A percentile compares a stretch with the other conserved stretches of the same genome.
Conservation (phyloP, 2,797 vertebrate genomes). For the Cetoscarus ocellatus region DNA sequence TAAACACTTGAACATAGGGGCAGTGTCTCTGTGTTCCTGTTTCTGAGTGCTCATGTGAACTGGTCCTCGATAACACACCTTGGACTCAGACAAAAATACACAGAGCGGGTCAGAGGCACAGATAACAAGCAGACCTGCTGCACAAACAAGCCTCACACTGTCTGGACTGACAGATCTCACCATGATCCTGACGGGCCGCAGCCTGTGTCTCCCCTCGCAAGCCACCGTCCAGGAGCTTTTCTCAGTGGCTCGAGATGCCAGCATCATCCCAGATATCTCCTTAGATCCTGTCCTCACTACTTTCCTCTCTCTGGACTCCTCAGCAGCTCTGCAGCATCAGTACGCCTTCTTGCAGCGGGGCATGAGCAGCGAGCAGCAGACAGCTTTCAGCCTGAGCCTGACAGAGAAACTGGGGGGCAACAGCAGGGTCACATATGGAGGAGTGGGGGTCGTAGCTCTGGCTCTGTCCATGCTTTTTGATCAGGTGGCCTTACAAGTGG, state of each 20-base stretch:
- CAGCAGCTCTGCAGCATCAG: slow-evolving; percentile 68
- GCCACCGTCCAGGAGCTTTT: slow-evolving; percentile 73
- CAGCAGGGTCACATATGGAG: slow-evolving; percentile 58
- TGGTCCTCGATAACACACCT: slow-evolving; percentile 5
- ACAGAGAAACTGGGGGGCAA: slow-evolving; percentile 43
- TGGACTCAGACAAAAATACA: slow-evolving; percentile 44
- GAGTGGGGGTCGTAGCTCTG: slow-evolving; percentile 74
- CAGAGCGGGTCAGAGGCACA: slow-evolving; percentile 30
- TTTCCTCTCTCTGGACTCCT: slow-evolving; percentile 74
- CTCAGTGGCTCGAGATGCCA: slow-evolving; percentile 66
- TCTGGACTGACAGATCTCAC: slow-evolving; percentile 3
- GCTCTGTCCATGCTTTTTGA: slow-evolving; percentile 76
- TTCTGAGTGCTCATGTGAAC: background rate
- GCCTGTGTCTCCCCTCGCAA: slow-evolving; percentile 68
- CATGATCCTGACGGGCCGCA: slow-evolving; percentile 65
- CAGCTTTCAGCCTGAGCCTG: slow-evolving; percentile 50
- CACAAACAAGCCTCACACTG: slow-evolving; percentile 3
- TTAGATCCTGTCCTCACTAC: slow-evolving; percentile 72
- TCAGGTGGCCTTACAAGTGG: slow-evolving; percentile 70
- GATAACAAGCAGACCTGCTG: slow-evolving; percentile 29
- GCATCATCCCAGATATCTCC: slow-evolving; percentile 70
- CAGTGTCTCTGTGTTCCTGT: background rate
- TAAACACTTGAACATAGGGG: background rate
- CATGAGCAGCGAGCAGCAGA: slow-evolving; percentile 63
- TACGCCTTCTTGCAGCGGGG: slow-evolving; percentile 53